phyloP scores from a whole-genome alignment of 1,140 invertebrate species.

The Bathynomus jamesi region DNA sequence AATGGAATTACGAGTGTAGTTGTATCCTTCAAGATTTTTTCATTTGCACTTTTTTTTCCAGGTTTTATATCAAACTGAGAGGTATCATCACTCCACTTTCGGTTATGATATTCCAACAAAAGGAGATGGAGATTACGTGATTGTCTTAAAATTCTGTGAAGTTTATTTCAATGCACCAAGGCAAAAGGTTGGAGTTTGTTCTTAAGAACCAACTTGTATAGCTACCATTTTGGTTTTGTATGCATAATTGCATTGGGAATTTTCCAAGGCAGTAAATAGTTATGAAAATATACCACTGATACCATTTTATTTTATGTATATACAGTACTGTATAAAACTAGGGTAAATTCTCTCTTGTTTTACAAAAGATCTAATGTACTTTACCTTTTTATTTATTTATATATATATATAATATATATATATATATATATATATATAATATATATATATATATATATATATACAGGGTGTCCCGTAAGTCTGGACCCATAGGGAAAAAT shows the following conservation, averaged over 20 bases:
- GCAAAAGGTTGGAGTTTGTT: neutral
- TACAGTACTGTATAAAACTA: no score
- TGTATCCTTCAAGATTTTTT: no score
- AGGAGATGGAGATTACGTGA: constrained; percentile 48
- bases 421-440: constrained; percentile 5
- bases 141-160: constrained; percentile 17
- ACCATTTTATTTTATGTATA: neutral
- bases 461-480: no score
- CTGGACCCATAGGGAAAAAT: no score
- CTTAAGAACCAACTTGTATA: neutral
- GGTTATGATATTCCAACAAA: constrained; percentile 80
- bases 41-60: constrained; percentile 46
- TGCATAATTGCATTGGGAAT: no score
- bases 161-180: constrained; percentile 12
- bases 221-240: neutral
- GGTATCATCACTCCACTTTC: constrained; percentile 83
- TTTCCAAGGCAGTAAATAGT: no score
- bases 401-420: constrained; percentile 3
- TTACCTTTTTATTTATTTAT: neutral
- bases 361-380: no score
- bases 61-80: constrained; percentile 79
- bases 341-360: no score
- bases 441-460: constrained; percentile 2
- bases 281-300: neutral
- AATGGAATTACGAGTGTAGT: no score